A percentile compares a stretch with the other conserved stretches of the same genome.
These are phyloP conservation scores for Leistus spinibarbis DNA, from an alignment of 2,888 invertebrate species.

Conservation along the genomic window DNA sequence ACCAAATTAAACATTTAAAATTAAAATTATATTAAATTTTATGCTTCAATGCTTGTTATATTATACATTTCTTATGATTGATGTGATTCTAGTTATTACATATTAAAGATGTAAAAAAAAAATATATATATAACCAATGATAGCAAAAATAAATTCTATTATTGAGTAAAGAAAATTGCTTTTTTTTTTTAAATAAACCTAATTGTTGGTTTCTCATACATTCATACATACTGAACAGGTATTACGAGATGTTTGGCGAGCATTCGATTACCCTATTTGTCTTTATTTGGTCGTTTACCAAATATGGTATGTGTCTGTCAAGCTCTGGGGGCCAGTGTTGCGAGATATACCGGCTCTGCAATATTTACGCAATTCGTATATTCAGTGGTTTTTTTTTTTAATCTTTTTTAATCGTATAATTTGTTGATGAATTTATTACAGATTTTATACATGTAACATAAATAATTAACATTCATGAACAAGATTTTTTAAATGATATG, in stretches of 20 bases:
- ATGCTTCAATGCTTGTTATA: too few relatives aligned
- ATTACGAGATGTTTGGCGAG: slow-evolving; percentile 9
- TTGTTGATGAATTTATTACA: not conserved
- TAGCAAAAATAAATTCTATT: too few relatives aligned
- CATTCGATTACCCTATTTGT: slow-evolving; percentile 24
- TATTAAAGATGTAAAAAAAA: too few relatives aligned
- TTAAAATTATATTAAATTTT: too few relatives aligned
- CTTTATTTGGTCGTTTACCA: slow-evolving; percentile 20
- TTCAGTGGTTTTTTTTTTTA: not conserved
- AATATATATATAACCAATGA: too few relatives aligned
- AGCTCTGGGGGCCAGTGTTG: not conserved
- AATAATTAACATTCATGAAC: not conserved
- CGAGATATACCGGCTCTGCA: not conserved
- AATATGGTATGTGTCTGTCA: slow-evolving; percentile 17
- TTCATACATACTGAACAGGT: not conserved
- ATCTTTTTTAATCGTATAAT: not conserved
- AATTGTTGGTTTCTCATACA: not conserved
- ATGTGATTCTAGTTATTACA: too few relatives aligned
- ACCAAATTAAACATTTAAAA: too few relatives aligned
- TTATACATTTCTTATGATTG: too few relatives aligned
- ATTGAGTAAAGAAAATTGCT: not conserved
- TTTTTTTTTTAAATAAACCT: too few relatives aligned
- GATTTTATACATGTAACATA: not conserved
- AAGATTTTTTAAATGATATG: too few relatives aligned
- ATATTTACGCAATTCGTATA: slow-evolving; percentile 4